phyloP scores from a whole-genome alignment of 2,888 invertebrate species.

The Cephus pygmeus region DNA sequence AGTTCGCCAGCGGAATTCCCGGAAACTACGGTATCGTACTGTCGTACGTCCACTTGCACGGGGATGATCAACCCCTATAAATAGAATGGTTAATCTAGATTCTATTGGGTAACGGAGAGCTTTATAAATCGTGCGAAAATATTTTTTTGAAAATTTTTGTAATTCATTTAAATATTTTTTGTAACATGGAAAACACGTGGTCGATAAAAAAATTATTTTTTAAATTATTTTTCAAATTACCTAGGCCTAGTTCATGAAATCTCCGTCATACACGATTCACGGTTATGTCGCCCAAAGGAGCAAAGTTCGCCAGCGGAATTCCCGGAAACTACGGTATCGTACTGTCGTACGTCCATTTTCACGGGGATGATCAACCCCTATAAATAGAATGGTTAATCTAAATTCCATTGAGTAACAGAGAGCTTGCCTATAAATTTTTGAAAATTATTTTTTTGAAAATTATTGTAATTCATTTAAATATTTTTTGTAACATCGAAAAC shows the following conservation, averaged over 20 bases:
- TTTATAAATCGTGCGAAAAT: neutral
- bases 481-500: too few relatives aligned
- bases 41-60: neutral
- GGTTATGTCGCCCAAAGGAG: neutral
- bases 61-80: neutral
- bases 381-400: neutral
- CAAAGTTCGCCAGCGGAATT: neutral
- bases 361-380: neutral
- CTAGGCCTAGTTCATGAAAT: neutral
- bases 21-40: neutral
- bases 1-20: neutral
- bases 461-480: too few relatives aligned
- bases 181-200: too few relatives aligned
- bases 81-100: neutral
- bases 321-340: neutral
- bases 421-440: neutral
- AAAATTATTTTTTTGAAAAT: too few relatives aligned
- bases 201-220: too few relatives aligned
- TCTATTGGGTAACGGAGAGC: neutral
- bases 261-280: neutral
- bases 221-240: too few relatives aligned
- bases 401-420: neutral
- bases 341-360: neutral
- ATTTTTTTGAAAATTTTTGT: too few relatives aligned
- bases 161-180: too few relatives aligned